Base-by-base conservation (phyloP, 2,888 invertebrate species). In the Plebejus argus region DNA sequence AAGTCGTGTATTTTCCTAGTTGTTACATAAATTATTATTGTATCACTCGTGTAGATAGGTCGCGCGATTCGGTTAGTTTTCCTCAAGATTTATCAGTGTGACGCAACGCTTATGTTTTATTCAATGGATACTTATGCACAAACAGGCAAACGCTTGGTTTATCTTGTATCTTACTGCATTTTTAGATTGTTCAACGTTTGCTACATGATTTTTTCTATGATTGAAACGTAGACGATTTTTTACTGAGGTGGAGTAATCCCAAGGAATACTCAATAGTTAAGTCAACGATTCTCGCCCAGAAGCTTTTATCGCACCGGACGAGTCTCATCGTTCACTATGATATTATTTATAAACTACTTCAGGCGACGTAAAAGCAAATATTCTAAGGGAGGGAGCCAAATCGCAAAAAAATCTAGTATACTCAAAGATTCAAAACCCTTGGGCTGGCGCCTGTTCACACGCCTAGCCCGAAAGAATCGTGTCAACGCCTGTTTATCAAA, bases 401-500 rank as follows among this genome's bases (percentile, higher is more conserved):
- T 56, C n/a, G 20, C 20, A 58, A 66, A 66, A 66, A 28, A 10
- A 0, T 58, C 58, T 66, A 28, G 23, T 20, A n/a, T 18, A 18
- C 8, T 33, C 20, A 10, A 33, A 35, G 45, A n/a, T 58, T 58
- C 15, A n/a, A 76, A 35, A 35, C 7, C 20, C 45, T 76, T 10
- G n/a, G 10, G 61, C 18, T 35, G 66, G 71, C 20, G 39, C 8
- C 35, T 58, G 80, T 82, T 82, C 82, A 82, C 81, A 77, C 81
- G 80, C 81, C 77, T 79, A 45, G 45, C 10, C 10, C 10, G 79
- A 86, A 86, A 83, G 84, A 92, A 89, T 85, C 83, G 85, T 92
- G 91, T 89, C 91, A 90, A 87, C 88, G 88, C 79, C 84, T 87
- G 84, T 85, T 90, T 91, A 91, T 92, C 90, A 88, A 81, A 82